Base-by-base conservation (phyloP, 92 coral and sea anemone species). In the Muricea muricata region DNA sequence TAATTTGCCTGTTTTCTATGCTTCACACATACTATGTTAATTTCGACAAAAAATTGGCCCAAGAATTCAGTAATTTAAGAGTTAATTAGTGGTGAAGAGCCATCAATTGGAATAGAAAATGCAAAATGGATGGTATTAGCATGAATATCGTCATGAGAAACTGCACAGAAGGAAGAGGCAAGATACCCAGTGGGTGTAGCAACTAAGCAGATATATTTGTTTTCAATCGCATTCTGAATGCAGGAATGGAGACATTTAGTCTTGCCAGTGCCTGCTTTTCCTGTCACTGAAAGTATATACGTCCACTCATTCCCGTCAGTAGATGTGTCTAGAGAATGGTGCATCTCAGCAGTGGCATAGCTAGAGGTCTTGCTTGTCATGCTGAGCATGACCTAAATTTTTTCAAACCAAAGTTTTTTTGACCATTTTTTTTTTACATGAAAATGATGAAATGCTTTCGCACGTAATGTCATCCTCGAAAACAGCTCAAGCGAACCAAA, bases 201-300 rank as follows among this genome's bases (percentile, higher is more conserved):
- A 0, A 86, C 80, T 0, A 52, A 29, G n/a, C 79, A 61, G 1
- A 6, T 68, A n/a, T 25, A 8, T 7, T 60, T 65, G 5, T 81
- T 58, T 18, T 28, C 35, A 15, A 80, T 31, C 0, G 39, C 18
- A 42, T 32, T 34, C 30, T 70, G 8, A 29, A 71, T 81, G 46
- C 60, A 71, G 12, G 41, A 29, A 28, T 81, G 37, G 6, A 87
- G 12, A 14, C 66, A n/a, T 2, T 57, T 70, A 0, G 87, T 68
- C 31, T 87, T 87, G 4, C 90, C 90, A 28, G 90, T 80, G 10
- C 90, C 87, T n/a, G n/a, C n/a, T n/a, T n/a, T n/a, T n/a, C n/a
- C n/a, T n/a, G n/a, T n/a, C n/a, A n/a, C n/a, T 4, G 86, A 54
- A 34, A 87, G 9, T 63, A 73, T 12, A 14, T 73, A 81, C 0